Evolutionary conservation across 2,113 vertebrate species (phyloP), one percentile per base, ranked within the genome.

Genomic region (Canis aureus): DNA sequence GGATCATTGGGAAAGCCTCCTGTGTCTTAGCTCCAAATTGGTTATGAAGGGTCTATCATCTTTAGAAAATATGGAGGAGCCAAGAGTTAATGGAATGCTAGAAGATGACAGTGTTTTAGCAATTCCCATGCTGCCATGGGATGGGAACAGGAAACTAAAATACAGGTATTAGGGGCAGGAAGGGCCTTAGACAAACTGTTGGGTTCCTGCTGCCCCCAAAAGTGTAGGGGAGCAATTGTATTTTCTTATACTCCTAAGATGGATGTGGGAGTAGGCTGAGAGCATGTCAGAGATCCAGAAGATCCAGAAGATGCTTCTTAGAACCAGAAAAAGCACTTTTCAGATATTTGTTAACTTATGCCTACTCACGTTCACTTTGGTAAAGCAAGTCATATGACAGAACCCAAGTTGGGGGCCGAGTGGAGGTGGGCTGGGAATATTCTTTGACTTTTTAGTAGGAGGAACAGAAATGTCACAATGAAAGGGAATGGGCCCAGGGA

Each of bases 201-300:
- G 66, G 79, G 11, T 49, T 69, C 12, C 53, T 67, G 7, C 32
- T 74, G 13, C 9, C 51, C 71, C 12, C 17, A 60, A 76, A 57
- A 89, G 35, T n/a, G n/a, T 53, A 19, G 25, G 27, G 59, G 66
- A 91, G 6, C 13, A 25, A n/a, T 67, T 76, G 19, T 51, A 15
- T 53, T 86, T 94, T 91, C 83, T 82, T 92, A 59, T 38, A 11
- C 6, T 97, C 16, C 73, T 38, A 16, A 92, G 60, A 71, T 20
- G n/a, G 62, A 80, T 17, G 57, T 60, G 27, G 27, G 79, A 90
- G 32, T 78, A 35, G 91, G 38, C 4, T 53, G 17, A 86, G 20
- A 25, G n/a, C 17, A 2, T 62, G 2, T 92, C 19, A 83, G 66
- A 94, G 60, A 53, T 53, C 11, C 3, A 49, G 62, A 94, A 74